phyloP scores from a whole-genome alignment of 2,888 invertebrate genomes.

The Ariolimax columbianus region DNA sequence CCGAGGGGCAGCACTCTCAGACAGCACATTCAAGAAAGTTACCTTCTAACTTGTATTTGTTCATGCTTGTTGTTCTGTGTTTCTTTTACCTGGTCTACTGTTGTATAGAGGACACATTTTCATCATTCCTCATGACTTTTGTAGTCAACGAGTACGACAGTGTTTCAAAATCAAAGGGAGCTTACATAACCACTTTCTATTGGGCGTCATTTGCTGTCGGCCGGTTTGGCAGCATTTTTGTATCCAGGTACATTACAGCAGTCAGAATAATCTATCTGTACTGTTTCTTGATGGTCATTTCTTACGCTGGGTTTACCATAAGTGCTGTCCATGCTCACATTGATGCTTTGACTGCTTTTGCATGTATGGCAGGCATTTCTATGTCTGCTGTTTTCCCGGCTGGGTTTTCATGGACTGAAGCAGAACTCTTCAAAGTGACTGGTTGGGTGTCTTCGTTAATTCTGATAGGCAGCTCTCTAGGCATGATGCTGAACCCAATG shows the following conservation, averaged over 20 bases:
- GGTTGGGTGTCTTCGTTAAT: slow-evolving; percentile 76
- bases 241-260: slow-evolving; percentile 73
- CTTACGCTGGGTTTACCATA: slow-evolving; percentile 29
- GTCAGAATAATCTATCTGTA: slow-evolving; percentile 55
- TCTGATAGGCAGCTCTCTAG: slow-evolving; percentile 75
- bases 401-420: slow-evolving; percentile 77
- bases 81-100: slow-evolving; percentile 76
- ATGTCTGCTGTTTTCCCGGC: slow-evolving; percentile 78
- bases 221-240: slow-evolving; percentile 75
- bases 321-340: not conserved
- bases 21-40: slow-evolving; percentile 24
- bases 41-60: slow-evolving; percentile 57
- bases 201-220: slow-evolving; percentile 78
- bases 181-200: slow-evolving; percentile 75
- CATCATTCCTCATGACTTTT: slow-evolving; percentile 75
- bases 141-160: slow-evolving; percentile 70
- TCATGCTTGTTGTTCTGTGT: slow-evolving; percentile 71
- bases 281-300: slow-evolving; percentile 10
- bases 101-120: slow-evolving; percentile 77
- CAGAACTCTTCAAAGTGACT: slow-evolving; percentile 75
- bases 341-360: slow-evolving; percentile 58
- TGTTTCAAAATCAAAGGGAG: slow-evolving; percentile 71
- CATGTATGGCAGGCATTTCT: slow-evolving; percentile 71
- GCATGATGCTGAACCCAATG: slow-evolving; percentile 76
- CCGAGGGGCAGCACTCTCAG: slow-evolving; percentile 36